phyloP scores from a whole-genome alignment of 2,797 vertebrate species.

The Avahi laniger region DNA sequence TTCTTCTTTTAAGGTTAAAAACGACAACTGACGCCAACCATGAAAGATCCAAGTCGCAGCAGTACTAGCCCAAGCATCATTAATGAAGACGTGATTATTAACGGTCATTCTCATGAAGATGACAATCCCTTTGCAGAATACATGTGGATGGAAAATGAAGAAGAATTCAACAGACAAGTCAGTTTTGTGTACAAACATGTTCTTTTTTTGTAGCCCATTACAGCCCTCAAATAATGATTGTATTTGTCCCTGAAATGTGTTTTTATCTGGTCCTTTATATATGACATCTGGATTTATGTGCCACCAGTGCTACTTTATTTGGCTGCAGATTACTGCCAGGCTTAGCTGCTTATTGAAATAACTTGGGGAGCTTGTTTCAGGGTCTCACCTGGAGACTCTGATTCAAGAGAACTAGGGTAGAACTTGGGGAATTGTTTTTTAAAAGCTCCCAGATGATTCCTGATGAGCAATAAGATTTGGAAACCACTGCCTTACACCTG shows the following conservation, averaged over 20 bases:
- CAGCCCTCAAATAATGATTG: neutral
- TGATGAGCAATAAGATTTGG: neutral
- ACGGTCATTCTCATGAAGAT: constrained; percentile 88
- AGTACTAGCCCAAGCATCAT: constrained; percentile 87
- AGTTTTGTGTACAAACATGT: constrained; percentile 70
- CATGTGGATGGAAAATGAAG: constrained; percentile 98
- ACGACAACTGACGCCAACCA: constrained; percentile 80
- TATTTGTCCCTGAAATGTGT: neutral
- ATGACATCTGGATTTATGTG: neutral
- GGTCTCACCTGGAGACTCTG: constrained; percentile 3
- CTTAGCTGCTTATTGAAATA: constrained; percentile 32
- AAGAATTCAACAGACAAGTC: constrained; percentile 95
- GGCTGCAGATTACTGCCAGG: neutral
- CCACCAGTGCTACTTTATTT: constrained; percentile 18
- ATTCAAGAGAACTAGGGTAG: constrained; percentile 21
- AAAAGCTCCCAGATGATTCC: neutral
- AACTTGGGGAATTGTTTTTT: constrained; percentile 21
- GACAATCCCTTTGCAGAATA: constrained; percentile 95
- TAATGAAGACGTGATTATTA: constrained; percentile 89
- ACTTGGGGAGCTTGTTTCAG: neutral
- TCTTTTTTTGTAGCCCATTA: neutral
- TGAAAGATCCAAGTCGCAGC: constrained; percentile 92
- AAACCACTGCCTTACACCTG: neutral
- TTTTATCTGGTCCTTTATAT: neutral
- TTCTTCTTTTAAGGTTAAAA: constrained; percentile 70